Conservation (phyloP, 2,888 invertebrate genomes). For the Sacculina carcini region DNA sequence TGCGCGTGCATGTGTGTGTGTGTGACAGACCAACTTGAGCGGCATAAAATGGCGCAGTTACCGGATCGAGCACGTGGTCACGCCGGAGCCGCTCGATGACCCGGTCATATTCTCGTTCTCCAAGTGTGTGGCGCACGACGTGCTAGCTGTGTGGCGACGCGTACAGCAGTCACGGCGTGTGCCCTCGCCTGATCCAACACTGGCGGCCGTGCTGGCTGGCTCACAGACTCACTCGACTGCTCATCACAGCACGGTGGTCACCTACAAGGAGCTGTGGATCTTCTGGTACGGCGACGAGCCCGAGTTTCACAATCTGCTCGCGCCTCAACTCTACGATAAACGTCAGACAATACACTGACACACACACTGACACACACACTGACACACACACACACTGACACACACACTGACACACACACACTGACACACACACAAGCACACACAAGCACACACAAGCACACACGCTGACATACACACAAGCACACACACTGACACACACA, state of each 20-base stretch:
- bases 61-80: constrained; percentile 6
- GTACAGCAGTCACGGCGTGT: constrained; percentile 28
- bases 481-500: too few species aligned
- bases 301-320: constrained; percentile 23
- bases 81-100: constrained; percentile 41
- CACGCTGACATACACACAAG: too few species aligned
- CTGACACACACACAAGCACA: too few species aligned
- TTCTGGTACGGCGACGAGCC: constrained; percentile 99
- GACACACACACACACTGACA: constrained; percentile 2
- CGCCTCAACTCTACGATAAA: constrained; percentile 11
- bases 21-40: constrained; percentile 82
- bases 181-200: constrained; percentile 8
- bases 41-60: constrained; percentile 90
- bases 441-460: too few species aligned
- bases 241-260: constrained; percentile 13
- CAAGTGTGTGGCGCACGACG: constrained; percentile 39
- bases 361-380: constrained; percentile 1
- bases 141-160: constrained; percentile 93
- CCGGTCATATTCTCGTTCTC: constrained; percentile 67
- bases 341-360: constrained; percentile 6
- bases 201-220: constrained; percentile 11
- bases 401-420: too few species aligned
- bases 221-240: constrained; percentile 10
- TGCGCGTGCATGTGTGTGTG: neutral
- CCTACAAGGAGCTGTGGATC: constrained; percentile 81